Conservation (phyloP, 1,140 invertebrate species). For the Drosophila sturtevanti region DNA sequence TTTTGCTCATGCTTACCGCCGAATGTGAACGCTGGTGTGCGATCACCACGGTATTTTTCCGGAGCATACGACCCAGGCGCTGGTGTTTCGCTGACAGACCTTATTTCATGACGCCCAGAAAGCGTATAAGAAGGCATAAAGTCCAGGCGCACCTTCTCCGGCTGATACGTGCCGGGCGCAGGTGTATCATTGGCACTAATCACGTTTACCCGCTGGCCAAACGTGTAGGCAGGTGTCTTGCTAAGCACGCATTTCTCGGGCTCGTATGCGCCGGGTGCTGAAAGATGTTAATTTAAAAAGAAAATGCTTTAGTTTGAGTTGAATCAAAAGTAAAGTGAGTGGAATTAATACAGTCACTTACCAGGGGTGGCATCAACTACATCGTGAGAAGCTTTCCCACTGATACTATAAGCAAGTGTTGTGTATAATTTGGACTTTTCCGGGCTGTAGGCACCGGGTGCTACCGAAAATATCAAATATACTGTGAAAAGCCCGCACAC, state of each 20-base stretch:
- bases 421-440: constrained; percentile 74
- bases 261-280: constrained; percentile 90
- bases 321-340: background rate
- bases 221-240: constrained; percentile 84
- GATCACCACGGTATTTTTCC: constrained; percentile 85
- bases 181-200: constrained; percentile 85
- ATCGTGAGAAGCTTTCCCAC: constrained; percentile 85
- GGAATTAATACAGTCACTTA: constrained; percentile 78
- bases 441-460: constrained; percentile 85
- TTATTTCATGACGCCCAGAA: constrained; percentile 83
- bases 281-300: background rate
- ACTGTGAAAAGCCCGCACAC: background rate
- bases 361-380: constrained; percentile 85
- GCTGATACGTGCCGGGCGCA: constrained; percentile 86
- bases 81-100: constrained; percentile 84
- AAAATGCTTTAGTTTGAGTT: background rate
- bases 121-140: constrained; percentile 85
- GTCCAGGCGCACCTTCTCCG: constrained; percentile 87
- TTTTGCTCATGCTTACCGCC: constrained; percentile 84
- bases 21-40: constrained; percentile 85
- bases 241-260: constrained; percentile 88
- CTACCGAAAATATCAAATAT: constrained; percentile 37
- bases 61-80: constrained; percentile 86
- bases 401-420: constrained; percentile 85
- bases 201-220: constrained; percentile 84